These are phyloP conservation scores for Heliothis virescens DNA, from an alignment of 1,140 invertebrate genomes.

Conservation along the genomic window DNA sequence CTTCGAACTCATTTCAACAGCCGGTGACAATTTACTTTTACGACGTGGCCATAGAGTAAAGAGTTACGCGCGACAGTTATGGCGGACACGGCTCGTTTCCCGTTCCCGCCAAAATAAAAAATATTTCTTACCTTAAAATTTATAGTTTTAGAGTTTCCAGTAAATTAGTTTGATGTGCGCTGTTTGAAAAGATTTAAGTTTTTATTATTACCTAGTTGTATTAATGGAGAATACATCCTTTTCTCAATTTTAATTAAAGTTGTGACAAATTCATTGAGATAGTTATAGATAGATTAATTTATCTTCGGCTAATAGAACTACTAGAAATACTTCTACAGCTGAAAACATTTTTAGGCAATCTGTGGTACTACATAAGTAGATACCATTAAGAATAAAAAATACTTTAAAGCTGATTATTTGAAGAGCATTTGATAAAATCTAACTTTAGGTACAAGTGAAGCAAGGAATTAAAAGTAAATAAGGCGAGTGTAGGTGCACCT, in stretches of 20 bases:
- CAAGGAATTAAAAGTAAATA: conserved; percentile 27
- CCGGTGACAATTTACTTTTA: conserved; percentile 85
- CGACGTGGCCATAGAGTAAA: conserved; percentile 80
- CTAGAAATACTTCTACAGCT: too few relatives aligned
- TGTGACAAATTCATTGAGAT: too few relatives aligned
- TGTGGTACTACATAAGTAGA: too few relatives aligned
- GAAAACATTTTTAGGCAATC: too few relatives aligned
- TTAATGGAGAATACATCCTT: background rate
- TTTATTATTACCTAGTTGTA: conserved; percentile 14
- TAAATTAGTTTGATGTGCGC: conserved; percentile 50
- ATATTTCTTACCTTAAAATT: conserved; percentile 50
- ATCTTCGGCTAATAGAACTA: too few relatives aligned
- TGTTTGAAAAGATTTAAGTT: background rate
- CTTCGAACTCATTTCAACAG: conserved; percentile 69
- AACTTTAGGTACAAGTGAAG: conserved; percentile 2
- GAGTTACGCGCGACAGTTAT: conserved; percentile 84
- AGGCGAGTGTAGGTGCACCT: background rate
- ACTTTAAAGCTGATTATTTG: too few relatives aligned
- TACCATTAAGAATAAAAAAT: too few relatives aligned
- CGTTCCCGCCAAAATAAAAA: conserved; percentile 66
- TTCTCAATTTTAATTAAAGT: background rate
- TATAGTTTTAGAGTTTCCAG: conserved; percentile 55
- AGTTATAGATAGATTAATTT: too few relatives aligned
- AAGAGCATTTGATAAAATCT: too few relatives aligned
- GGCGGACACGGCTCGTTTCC: conserved; percentile 74